These are phyloP conservation scores for Hycleus cichorii DNA, from an alignment of 1,140 invertebrate species.

Conservation along the genomic window DNA sequence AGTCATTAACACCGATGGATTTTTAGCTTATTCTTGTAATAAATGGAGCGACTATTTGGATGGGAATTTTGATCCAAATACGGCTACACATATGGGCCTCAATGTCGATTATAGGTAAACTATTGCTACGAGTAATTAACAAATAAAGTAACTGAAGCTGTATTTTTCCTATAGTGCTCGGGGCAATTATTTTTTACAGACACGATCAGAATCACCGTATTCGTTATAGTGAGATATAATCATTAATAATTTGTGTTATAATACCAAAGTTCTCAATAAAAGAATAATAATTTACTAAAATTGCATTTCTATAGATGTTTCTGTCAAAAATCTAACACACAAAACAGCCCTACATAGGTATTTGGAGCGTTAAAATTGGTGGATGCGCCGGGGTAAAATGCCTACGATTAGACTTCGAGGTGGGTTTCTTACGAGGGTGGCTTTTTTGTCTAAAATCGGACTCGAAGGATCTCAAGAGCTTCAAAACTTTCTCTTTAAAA, in stretches of 20 bases:
- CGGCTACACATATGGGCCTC: constrained; percentile 31
- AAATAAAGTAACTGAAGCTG: not conserved
- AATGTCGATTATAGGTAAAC: constrained; percentile 29
- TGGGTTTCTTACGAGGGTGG: too few species aligned
- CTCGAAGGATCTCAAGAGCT: too few species aligned
- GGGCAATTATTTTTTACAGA: constrained; percentile 32
- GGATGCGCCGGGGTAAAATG: not conserved
- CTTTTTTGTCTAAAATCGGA: too few species aligned
- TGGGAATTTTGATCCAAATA: constrained; percentile 45
- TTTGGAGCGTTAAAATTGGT: not conserved
- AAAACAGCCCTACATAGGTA: too few species aligned
- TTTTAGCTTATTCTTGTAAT: constrained; percentile 51
- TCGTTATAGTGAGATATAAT: constrained; percentile 6
- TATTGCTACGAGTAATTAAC: not conserved
- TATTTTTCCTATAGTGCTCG: constrained; percentile 26
- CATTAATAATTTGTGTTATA: too few species aligned
- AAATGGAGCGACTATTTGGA: constrained; percentile 50
- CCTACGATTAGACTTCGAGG: too few species aligned
- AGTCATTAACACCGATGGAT: constrained; percentile 49
- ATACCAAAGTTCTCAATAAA: too few species aligned
- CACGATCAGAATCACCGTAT: constrained; percentile 30
- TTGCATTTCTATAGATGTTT: too few species aligned
- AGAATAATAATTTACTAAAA: too few species aligned
- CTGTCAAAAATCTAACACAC: too few species aligned
- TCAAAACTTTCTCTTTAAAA: too few species aligned